Percentiles rank a stretch among this genome's conserved stretches.
Conservation (phyloP, 2,113 vertebrate genomes). For the Ramphastos sulfuratus region DNA sequence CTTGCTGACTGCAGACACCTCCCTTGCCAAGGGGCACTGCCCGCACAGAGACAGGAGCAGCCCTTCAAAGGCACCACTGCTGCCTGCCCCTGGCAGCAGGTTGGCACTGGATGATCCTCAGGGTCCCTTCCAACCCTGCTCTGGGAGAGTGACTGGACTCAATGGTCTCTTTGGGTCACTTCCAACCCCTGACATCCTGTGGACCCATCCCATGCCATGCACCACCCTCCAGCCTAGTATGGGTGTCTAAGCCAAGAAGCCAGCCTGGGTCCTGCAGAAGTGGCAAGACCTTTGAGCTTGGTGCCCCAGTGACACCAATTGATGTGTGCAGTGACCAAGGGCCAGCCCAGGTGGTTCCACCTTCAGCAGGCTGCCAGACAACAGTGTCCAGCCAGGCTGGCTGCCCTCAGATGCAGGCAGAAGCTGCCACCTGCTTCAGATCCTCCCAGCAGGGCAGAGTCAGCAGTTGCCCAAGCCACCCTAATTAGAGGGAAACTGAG, state of each 20-base stretch:
- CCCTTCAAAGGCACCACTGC: no score
- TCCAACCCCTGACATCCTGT: no score
- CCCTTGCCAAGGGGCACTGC: no score
- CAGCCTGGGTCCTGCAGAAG: background rate
- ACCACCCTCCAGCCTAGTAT: background rate
- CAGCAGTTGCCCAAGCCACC: background rate
- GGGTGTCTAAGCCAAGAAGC: background rate
- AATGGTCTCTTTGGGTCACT: no score
- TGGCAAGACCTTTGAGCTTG: background rate
- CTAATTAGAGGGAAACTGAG: conserved; percentile 4
- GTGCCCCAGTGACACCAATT: background rate
- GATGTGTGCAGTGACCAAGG: background rate
- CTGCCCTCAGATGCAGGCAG: background rate
- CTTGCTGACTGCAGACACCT: no score
- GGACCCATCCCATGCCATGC: no score
- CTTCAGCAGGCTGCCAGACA: background rate
- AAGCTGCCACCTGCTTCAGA: conserved; percentile 31
- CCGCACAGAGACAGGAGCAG: no score
- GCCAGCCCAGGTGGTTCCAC: no score
- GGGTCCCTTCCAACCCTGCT: no score
- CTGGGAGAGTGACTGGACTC: no score
- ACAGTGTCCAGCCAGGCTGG: background rate
- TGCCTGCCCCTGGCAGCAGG: no score
- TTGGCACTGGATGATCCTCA: no score
- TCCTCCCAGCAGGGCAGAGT: background rate